These are phyloP conservation scores for Paraplagusia blochii DNA, from an alignment of 2,113 vertebrate genomes.

Conservation along the genomic window DNA sequence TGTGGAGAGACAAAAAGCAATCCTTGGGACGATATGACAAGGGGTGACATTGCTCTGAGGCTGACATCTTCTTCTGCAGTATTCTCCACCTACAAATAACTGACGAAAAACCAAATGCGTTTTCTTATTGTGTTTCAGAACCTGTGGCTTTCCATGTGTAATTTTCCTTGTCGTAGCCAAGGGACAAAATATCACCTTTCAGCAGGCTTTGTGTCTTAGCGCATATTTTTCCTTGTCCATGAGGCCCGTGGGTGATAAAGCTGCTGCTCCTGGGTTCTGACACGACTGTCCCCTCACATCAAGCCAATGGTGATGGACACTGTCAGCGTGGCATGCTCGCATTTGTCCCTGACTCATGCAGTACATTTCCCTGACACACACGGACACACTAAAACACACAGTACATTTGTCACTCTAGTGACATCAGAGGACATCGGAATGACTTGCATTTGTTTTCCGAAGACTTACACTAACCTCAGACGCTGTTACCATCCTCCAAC, in stretches of 20 bases:
- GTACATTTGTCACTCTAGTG: background rate
- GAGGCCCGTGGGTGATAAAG: constrained; percentile 49
- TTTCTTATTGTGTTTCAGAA: background rate
- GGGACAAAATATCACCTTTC: background rate
- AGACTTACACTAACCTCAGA: background rate
- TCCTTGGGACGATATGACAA: constrained; percentile 37
- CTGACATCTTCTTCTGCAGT: constrained; percentile 25
- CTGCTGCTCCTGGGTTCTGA: constrained; percentile 52
- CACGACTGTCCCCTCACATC: constrained; percentile 65
- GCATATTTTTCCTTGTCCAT: constrained; percentile 24
- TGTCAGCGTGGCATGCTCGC: constrained; percentile 47
- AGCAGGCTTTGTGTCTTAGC: constrained; percentile 10
- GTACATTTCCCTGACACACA: constrained; percentile 23
- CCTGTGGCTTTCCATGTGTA: constrained; percentile 1
- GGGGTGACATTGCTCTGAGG: constrained; percentile 56
- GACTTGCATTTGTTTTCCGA: background rate
- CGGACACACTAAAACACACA: constrained; percentile 13
- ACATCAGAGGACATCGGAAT: background rate
- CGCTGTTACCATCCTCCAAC: background rate
- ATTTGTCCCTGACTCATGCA: constrained; percentile 55
- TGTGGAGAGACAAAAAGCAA: constrained; percentile 36
- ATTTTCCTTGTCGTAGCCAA: background rate
- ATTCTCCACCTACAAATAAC: constrained; percentile 16
- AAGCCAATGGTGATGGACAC: constrained; percentile 54
- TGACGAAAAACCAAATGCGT: constrained; percentile 14